A percentile compares a stretch with the other conserved stretches of the same genome.
phyloP scores from a whole-genome alignment of 2,797 vertebrate species.

The Sus cebifrons region DNA sequence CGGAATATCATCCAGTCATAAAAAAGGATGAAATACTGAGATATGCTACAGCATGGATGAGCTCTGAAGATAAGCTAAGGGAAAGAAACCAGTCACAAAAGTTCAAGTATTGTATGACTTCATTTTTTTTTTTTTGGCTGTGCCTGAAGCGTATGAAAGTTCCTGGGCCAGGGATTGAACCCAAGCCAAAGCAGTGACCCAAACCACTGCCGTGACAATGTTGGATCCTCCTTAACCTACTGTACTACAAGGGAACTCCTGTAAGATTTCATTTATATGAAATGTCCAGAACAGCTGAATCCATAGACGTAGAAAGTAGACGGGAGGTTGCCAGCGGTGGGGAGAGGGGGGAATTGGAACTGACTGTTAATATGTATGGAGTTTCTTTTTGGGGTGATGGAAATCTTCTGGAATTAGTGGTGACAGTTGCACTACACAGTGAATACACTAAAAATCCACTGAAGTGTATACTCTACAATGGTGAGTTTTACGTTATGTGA shows the following conservation, averaged over 20 bases:
- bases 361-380: rapidly evolving
- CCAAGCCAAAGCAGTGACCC: no score
- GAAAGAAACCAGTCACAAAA: neutral
- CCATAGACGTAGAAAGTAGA: neutral
- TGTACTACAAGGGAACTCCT: no score
- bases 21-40: neutral
- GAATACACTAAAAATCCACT: neutral
- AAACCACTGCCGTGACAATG: no score
- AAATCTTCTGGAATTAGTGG: neutral
- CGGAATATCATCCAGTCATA: neutral
- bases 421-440: neutral
- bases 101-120: rapidly evolving
- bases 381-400: no score
- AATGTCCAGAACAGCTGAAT: neutral
- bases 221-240: no score
- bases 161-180: no score
- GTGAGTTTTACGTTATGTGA: no score
- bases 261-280: no score
- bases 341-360: rapidly evolving
- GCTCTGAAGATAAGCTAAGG: neutral
- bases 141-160: no score
- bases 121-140: no score
- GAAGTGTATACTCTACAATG: neutral
- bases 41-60: no score
- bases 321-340: rapidly evolving